A percentile compares a stretch with the other conserved stretches of the same genome.
phyloP scores from a whole-genome alignment of 2,888 invertebrate genomes.

The Malthinus flaveolus region DNA sequence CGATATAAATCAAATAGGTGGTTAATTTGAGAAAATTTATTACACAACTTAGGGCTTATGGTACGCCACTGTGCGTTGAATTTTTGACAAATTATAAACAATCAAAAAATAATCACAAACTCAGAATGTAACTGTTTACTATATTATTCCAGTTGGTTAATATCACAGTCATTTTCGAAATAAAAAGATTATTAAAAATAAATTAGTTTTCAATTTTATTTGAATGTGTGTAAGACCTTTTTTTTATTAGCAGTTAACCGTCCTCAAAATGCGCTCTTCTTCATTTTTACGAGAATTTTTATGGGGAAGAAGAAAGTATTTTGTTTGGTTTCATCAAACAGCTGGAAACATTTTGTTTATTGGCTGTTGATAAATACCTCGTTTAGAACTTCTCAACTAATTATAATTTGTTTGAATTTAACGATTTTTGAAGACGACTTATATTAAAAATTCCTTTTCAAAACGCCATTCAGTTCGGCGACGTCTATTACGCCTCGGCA shows the following conservation, averaged over 20 bases:
- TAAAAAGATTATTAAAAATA: conserved; percentile 29
- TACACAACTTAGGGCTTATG: too few relatives aligned
- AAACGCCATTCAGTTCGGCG: too few relatives aligned
- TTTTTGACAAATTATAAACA: conserved; percentile 36
- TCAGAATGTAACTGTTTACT: conserved; percentile 34
- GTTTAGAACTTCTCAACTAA: too few relatives aligned
- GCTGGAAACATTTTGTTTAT: conserved; percentile 1
- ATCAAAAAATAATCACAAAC: conserved; percentile 36
- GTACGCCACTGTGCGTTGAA: conserved; percentile 33
- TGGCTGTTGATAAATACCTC: too few relatives aligned
- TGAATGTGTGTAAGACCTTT: conserved; percentile 14
- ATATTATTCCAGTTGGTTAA: conserved; percentile 32
- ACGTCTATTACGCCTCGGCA: too few relatives aligned
- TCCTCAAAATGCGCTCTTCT: conserved; percentile 35
- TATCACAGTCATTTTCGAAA: conserved; percentile 30
- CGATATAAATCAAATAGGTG: too few relatives aligned
- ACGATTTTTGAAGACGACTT: too few relatives aligned
- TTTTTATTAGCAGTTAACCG: conserved; percentile 42
- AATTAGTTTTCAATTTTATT: conserved; percentile 31
- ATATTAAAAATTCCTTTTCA: too few relatives aligned
- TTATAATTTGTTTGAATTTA: too few relatives aligned
- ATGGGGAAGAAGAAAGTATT: conserved; percentile 6
- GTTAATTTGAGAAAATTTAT: too few relatives aligned
- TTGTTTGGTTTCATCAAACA: conserved; percentile 4
- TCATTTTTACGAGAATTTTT: background rate